These are phyloP conservation scores for Laodelphax striatellus DNA, from an alignment of 1,140 invertebrate species.

Conservation along the genomic window DNA sequence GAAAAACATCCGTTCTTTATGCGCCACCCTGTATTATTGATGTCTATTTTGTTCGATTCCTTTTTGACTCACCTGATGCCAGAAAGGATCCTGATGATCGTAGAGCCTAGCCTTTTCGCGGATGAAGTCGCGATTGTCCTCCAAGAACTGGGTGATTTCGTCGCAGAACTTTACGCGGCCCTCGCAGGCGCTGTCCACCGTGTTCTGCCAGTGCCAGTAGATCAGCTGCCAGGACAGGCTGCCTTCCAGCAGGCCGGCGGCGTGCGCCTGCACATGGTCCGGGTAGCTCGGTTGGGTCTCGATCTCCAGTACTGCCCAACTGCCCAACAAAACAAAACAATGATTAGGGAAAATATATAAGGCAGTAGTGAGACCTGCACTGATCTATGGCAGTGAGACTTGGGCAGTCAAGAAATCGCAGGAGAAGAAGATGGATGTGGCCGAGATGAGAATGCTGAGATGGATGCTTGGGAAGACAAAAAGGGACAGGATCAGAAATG, in stretches of 20 bases:
- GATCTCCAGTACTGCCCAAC: slow-evolving; percentile 69
- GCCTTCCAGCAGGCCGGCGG: slow-evolving; percentile 82
- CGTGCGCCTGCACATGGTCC: slow-evolving; percentile 70
- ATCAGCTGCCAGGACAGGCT: slow-evolving; percentile 70
- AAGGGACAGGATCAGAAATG: too few relatives aligned
- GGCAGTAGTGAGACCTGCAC: too few relatives aligned
- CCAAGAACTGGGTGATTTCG: slow-evolving; percentile 50
- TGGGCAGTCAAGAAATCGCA: too few relatives aligned
- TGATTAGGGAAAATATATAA: too few relatives aligned
- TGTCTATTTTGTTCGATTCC: too few relatives aligned
- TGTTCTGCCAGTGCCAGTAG: slow-evolving; percentile 68
- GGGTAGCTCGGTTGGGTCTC: slow-evolving; percentile 57
- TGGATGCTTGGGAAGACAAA: too few relatives aligned
- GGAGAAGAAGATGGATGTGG: too few relatives aligned
- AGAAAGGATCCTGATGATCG: slow-evolving; percentile 48
- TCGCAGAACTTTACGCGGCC: slow-evolving; percentile 52
- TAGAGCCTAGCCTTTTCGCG: slow-evolving; percentile 38
- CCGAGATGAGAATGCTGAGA: too few relatives aligned
- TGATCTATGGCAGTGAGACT: too few relatives aligned
- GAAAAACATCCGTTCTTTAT: too few relatives aligned
- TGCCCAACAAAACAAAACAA: slow-evolving; percentile 25
- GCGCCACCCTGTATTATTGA: too few relatives aligned
- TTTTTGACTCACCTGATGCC: slow-evolving; percentile 55
- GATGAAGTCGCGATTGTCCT: slow-evolving; percentile 49
- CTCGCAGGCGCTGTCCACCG: slow-evolving; percentile 55